phyloP scores from a whole-genome alignment of 1,140 invertebrate species.

The Ridgeia piscesae region DNA sequence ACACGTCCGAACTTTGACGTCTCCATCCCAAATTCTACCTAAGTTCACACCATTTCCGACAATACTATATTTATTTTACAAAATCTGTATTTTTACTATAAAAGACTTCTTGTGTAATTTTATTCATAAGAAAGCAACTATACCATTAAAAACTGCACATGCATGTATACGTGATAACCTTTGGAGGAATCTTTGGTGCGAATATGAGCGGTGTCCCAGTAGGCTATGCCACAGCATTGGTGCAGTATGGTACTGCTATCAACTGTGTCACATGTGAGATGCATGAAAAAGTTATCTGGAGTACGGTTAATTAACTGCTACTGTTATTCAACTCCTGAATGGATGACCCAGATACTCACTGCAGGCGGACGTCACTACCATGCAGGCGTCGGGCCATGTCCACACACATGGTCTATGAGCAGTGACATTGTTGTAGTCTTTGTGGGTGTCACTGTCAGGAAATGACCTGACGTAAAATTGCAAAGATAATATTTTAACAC shows the following conservation, averaged over 20 bases:
- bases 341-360: background rate
- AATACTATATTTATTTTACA: background rate
- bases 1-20: background rate
- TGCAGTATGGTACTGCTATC: no score
- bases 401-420: background rate
- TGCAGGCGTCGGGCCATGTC: background rate
- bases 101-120: background rate
- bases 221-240: no score
- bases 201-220: no score
- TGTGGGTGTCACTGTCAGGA: background rate
- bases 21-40: background rate
- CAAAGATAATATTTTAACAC: background rate
- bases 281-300: background rate
- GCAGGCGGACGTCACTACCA: no score
- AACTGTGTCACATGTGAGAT: background rate
- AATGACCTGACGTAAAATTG: background rate
- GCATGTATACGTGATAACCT: background rate
- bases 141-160: background rate
- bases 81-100: no score
- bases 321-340: background rate
- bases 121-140: background rate
- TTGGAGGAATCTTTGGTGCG: background rate
- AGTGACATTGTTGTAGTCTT: background rate
- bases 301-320: background rate
- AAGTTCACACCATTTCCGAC: background rate